Base-by-base conservation (phyloP, 2,113 vertebrate species). In the Tyto alba region DNA sequence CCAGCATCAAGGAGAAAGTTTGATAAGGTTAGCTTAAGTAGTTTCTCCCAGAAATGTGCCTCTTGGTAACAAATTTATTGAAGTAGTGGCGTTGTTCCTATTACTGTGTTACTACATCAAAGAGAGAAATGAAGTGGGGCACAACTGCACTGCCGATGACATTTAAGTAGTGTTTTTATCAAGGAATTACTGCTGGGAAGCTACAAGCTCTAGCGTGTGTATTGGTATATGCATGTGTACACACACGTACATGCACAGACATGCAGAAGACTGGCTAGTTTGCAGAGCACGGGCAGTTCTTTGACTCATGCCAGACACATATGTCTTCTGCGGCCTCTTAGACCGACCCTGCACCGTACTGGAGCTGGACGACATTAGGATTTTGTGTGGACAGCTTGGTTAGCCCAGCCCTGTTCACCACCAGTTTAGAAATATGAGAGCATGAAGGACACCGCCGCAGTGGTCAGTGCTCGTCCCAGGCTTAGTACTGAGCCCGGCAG, bases 251-350 rank as follows among this genome's bases (percentile, higher is more conserved):
- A 2, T 6, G 10, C 27, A 25, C 20, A 30, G 45, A 12, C 34
- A 9, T 1, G 7, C 27, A 53, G 32, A 57, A 34, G 4, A 41
- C 25, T 22, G 40, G 11, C n/a, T 71, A 38, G 22, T n/a, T 53
- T 67, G 72, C 75, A 27, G n/a, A 84, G 47, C n/a, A 71, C 13
- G 10, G 1, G 0, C 27, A 19, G 22, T 38, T 80, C 22, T 76
- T 86, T 80, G 18, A 38, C 36, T 43, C 3, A 0, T 26, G n/a
- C 29, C 55, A 59, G 32, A 13, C n/a, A 55, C 8, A 2, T 1
- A 12, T 0, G 0, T 62, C 52, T 59, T 82, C 27, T 47, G 7
- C 56, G 77, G 26, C 56, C 47, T 74, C 10, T 22, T 57, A 43
- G 41, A 40, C 56, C 43, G 38, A 2, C 52, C 55, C 52, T 59